A percentile compares a stretch with the other conserved stretches of the same genome.
phyloP scores from a whole-genome alignment of 2,113 vertebrate genomes.

The Paratilapia polleni region DNA sequence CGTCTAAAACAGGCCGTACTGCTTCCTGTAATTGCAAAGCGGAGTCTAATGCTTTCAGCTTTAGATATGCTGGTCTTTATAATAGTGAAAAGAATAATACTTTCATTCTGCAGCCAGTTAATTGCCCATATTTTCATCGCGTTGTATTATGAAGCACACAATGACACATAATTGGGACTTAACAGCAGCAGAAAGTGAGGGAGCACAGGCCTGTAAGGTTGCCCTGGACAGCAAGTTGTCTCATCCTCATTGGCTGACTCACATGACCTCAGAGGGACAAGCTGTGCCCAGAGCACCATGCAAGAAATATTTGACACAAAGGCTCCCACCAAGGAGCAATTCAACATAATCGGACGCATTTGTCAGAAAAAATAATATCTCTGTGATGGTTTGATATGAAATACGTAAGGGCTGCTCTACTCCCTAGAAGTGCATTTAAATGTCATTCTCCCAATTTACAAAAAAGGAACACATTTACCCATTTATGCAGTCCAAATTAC shows the following conservation, averaged over 20 bases:
- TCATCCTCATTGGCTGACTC: constrained; percentile 50
- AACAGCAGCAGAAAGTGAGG: constrained; percentile 34
- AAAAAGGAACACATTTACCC: constrained; percentile 10
- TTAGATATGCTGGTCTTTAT: constrained; percentile 12
- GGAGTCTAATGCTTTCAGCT: constrained; percentile 24
- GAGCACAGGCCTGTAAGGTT: constrained; percentile 2
- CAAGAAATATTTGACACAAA: constrained; percentile 45
- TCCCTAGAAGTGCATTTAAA: constrained; percentile 43
- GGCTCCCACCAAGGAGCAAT: constrained; percentile 24
- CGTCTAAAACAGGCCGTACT: not conserved
- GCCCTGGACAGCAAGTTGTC: constrained; percentile 39
- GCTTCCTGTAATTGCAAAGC: constrained; percentile 15
- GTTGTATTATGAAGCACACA: constrained; percentile 36
- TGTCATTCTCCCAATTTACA: constrained; percentile 13
- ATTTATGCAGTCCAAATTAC: constrained; percentile 28
- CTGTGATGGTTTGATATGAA: constrained; percentile 18
- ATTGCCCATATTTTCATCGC: constrained; percentile 40
- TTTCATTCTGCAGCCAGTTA: constrained; percentile 6
- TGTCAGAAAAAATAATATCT: constrained; percentile 23
- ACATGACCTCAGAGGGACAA: constrained; percentile 47
- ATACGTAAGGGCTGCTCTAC: not conserved
- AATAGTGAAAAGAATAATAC: not conserved
- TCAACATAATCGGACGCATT: constrained; percentile 31
- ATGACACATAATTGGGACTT: constrained; percentile 38
- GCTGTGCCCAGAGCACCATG: constrained; percentile 48